Evolutionary conservation across 2,888 invertebrate genomes (phyloP).

Genomic region (Agrochola litura): DNA sequence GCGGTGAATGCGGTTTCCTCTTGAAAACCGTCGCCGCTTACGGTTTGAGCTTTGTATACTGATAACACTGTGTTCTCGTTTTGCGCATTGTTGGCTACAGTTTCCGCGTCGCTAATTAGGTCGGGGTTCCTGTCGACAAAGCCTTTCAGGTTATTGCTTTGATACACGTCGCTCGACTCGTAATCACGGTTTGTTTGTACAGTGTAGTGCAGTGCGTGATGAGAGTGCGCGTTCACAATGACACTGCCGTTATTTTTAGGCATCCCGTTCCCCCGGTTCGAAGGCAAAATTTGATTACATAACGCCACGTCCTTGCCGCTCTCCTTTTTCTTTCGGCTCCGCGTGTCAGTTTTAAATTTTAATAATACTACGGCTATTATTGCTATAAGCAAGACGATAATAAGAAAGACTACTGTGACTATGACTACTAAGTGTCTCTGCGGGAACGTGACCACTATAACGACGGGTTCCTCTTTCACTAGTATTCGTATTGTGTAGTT

Average conservation of each 20-base stretch:
- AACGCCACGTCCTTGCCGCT: conserved; percentile 92
- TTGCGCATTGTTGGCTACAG: conserved; percentile 87
- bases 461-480: conserved; percentile 93
- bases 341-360: conserved; percentile 88
- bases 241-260: conserved; percentile 90
- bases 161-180: conserved; percentile 89
- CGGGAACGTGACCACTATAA: conserved; percentile 92
- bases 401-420: conserved; percentile 92
- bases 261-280: conserved; percentile 86
- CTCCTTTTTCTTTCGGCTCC: conserved; percentile 89
- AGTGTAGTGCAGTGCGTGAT: conserved; percentile 90
- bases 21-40: conserved; percentile 82
- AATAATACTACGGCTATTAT: conserved; percentile 92
- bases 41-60: conserved; percentile 85
- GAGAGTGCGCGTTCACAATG: conserved; percentile 90
- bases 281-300: conserved; percentile 89
- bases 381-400: conserved; percentile 92
- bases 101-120: conserved; percentile 94
- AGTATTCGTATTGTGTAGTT: conserved; percentile 95
- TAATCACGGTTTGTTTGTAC: conserved; percentile 89
- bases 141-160: conserved; percentile 88
- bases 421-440: conserved; percentile 93
- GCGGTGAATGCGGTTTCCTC: conserved; percentile 86
- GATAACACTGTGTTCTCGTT: conserved; percentile 86
- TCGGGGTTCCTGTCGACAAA: conserved; percentile 94